A percentile compares a stretch with the other conserved stretches of the same genome.
Evolutionary conservation across 2,888 invertebrate genomes (phyloP).

Genomic region (Synergus itoensis): DNA sequence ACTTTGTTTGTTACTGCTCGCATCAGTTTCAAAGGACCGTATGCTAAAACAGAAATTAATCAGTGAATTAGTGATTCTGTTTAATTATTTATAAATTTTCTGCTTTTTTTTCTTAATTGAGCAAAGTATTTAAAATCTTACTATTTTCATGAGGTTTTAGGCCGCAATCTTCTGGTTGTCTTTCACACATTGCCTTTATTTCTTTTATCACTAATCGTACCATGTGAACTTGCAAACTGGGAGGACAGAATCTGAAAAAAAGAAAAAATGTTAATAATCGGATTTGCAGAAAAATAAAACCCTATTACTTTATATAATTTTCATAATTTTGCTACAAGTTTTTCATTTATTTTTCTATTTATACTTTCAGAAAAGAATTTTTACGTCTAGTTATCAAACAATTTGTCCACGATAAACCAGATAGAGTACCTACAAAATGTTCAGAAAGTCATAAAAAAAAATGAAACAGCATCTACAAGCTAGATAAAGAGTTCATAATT

Average conservation of each 20-base stretch:
- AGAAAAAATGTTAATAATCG: constrained; percentile 38
- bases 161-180: constrained; percentile 83
- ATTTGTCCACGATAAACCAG: no score
- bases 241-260: constrained; percentile 85
- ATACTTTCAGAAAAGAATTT: background rate
- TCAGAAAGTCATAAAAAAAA: no score
- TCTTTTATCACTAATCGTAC: constrained; percentile 85
- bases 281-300: background rate
- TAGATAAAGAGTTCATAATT: no score
- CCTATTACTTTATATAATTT: background rate
- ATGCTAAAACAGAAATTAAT: constrained; percentile 80
- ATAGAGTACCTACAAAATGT: no score
- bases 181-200: constrained; percentile 82
- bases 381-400: no score
- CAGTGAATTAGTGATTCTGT: constrained; percentile 38
- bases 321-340: no score
- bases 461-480: no score
- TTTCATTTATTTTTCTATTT: background rate
- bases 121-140: constrained; percentile 68
- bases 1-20: constrained; percentile 86
- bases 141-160: constrained; percentile 83
- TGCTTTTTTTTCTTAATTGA: background rate
- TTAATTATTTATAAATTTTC: background rate
- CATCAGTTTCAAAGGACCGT: constrained; percentile 87
- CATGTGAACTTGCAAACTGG: constrained; percentile 83